A percentile compares a stretch with the other conserved stretches of the same genome.
These are phyloP conservation scores for Paedocypris sp. DNA, from an alignment of 2,113 vertebrate species.

Conservation along the genomic window DNA sequence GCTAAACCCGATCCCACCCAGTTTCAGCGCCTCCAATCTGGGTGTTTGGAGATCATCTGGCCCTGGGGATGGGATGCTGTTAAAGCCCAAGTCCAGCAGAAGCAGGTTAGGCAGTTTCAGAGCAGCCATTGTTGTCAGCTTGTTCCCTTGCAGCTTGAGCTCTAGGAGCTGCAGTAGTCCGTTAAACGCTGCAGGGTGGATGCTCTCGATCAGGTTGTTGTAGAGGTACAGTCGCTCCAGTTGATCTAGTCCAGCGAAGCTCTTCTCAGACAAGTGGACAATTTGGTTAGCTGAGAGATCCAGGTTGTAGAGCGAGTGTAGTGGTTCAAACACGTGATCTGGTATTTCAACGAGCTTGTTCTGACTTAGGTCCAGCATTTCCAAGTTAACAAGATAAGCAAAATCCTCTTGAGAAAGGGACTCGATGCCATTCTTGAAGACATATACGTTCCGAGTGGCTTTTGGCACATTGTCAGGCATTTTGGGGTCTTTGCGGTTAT, in stretches of 20 bases:
- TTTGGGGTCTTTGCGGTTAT: constrained; percentile 43
- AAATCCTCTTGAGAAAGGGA: constrained; percentile 66
- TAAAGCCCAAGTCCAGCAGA: constrained; percentile 84
- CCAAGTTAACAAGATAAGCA: constrained; percentile 59
- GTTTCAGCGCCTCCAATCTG: constrained; percentile 77
- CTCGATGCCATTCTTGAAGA: constrained; percentile 83
- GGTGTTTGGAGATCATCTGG: constrained; percentile 59
- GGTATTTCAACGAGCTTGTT: constrained; percentile 78
- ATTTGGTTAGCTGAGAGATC: constrained; percentile 89
- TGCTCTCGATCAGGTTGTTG: constrained; percentile 73
- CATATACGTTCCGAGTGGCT: constrained; percentile 65
- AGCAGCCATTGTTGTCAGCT: constrained; percentile 63
- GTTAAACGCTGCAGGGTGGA: constrained; percentile 75
- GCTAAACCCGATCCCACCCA: constrained; percentile 73
- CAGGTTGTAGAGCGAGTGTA: constrained; percentile 76
- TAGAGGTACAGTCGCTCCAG: constrained; percentile 90
- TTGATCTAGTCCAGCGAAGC: constrained; percentile 72
- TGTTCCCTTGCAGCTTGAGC: constrained; percentile 85
- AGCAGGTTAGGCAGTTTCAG: constrained; percentile 74
- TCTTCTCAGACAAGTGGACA: constrained; percentile 74
- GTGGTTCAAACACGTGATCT: constrained; percentile 69
- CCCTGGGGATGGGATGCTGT: constrained; percentile 59
- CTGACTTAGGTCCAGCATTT: constrained; percentile 88
- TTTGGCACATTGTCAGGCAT: constrained; percentile 66
- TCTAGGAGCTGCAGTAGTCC: constrained; percentile 76